Evolutionary conservation across 2,888 invertebrate species (phyloP).

Genomic region (Onthophagus sagittarius): DNA sequence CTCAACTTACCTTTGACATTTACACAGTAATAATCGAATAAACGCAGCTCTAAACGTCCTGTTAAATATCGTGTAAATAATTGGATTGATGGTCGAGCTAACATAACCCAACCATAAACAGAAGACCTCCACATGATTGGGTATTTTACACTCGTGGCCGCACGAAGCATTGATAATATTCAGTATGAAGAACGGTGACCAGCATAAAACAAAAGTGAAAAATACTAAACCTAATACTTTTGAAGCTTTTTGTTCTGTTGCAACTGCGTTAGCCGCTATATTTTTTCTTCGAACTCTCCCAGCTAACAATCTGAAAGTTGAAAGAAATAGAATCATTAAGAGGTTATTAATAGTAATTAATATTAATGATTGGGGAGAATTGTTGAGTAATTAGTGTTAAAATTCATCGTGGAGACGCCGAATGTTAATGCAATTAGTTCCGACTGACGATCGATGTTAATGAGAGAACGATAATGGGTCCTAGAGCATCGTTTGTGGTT

Average conservation of each 20-base stretch:
- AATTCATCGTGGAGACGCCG: not conserved
- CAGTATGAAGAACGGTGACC: conserved; percentile 88
- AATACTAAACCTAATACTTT: conserved; percentile 90
- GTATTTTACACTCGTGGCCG: conserved; percentile 67
- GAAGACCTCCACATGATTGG: conserved; percentile 71
- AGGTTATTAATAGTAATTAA: not conserved
- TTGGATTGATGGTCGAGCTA: conserved; percentile 88
- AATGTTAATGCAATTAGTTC: conserved; percentile 8
- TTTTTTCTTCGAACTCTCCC: conserved; percentile 67
- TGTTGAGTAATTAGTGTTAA: not conserved
- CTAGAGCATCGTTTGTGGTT: not conserved
- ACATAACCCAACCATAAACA: conserved; percentile 92
- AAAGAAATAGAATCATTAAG: not conserved
- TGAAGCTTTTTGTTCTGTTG: conserved; percentile 93
- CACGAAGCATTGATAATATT: conserved; percentile 86
- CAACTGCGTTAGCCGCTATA: conserved; percentile 74
- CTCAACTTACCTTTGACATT: conserved; percentile 64
- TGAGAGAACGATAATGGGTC: not conserved
- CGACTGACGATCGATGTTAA: conserved; percentile 1
- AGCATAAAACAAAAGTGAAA: conserved; percentile 88
- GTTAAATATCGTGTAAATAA: conserved; percentile 92
- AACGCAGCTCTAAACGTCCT: conserved; percentile 84
- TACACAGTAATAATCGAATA: conserved; percentile 69
- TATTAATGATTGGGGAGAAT: not conserved
- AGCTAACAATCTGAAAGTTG: conserved; percentile 60